These are phyloP conservation scores for Eulithis testata DNA, from an alignment of 2,888 invertebrate genomes.

Conservation along the genomic window DNA sequence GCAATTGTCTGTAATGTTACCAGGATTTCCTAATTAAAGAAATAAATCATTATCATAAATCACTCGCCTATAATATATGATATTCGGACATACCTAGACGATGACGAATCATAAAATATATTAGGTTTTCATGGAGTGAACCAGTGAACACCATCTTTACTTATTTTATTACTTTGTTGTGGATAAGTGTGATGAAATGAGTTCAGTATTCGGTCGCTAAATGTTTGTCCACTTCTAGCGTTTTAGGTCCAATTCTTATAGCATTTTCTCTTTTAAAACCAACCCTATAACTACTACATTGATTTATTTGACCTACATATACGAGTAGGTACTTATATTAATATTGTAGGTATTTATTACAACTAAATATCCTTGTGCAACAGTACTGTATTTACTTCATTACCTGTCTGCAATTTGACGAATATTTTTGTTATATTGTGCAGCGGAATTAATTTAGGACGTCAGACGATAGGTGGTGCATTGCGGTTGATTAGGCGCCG, in stretches of 20 bases:
- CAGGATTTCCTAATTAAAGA: too few relatives aligned
- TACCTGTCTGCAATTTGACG: neutral
- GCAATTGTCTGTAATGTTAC: too few relatives aligned
- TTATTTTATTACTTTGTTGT: constrained; percentile 3
- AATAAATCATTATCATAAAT: too few relatives aligned
- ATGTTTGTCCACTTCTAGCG: too few relatives aligned
- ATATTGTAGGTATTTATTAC: too few relatives aligned
- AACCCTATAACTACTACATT: neutral
- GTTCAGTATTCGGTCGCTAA: neutral
- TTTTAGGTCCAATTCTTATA: too few relatives aligned
- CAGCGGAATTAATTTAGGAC: constrained; percentile 27
- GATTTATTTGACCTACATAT: too few relatives aligned
- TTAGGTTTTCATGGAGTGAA: constrained; percentile 15
- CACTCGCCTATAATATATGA: neutral
- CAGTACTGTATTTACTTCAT: too few relatives aligned
- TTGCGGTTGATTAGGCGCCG: constrained; percentile 31
- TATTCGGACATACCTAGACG: constrained; percentile 1
- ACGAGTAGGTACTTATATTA: too few relatives aligned
- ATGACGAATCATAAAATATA: constrained; percentile 14
- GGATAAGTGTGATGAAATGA: neutral
- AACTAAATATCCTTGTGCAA: too few relatives aligned
- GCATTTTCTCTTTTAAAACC: neutral
- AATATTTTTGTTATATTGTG: neutral
- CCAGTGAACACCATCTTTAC: constrained; percentile 1
- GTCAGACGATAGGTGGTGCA: constrained; percentile 35